These are phyloP conservation scores for Drosophila lowei DNA, from an alignment of 1,140 invertebrate species.

Conservation along the genomic window DNA sequence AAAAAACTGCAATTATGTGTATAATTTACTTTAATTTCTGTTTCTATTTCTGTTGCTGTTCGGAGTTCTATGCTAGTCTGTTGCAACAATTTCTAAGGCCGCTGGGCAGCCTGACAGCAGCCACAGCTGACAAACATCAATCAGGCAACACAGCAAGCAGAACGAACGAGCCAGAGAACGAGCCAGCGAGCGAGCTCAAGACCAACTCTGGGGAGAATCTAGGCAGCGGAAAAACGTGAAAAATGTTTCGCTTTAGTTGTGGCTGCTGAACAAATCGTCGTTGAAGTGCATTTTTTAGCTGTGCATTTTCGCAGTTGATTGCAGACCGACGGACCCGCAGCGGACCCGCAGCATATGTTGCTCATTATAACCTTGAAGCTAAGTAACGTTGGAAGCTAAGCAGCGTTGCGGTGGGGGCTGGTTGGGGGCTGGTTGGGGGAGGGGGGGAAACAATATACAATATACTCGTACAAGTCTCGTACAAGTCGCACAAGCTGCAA, in stretches of 20 bases:
- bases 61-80: slow-evolving; percentile 34
- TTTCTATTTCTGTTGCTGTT: background rate
- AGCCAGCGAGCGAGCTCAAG: slow-evolving; percentile 46
- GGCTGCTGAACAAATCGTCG: slow-evolving; percentile 60
- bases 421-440: too few relatives aligned
- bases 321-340: slow-evolving; percentile 44
- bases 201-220: slow-evolving; percentile 44
- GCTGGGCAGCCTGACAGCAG: slow-evolving; percentile 24
- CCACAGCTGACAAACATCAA: slow-evolving; percentile 76
- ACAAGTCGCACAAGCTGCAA: slow-evolving; percentile 5
- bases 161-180: too few relatives aligned
- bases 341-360: slow-evolving; percentile 64
- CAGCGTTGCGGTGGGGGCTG: background rate
- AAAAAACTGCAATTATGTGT: slow-evolving; percentile 57
- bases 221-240: slow-evolving; percentile 70
- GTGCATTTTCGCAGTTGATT: slow-evolving; percentile 63
- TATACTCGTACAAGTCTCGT: slow-evolving; percentile 12
- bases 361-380: slow-evolving; percentile 74
- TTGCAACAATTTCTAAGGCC: slow-evolving; percentile 61
- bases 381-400: slow-evolving; percentile 23
- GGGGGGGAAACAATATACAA: slow-evolving; percentile 22
- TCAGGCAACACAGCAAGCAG: slow-evolving; percentile 65
- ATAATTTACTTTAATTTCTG: slow-evolving; percentile 73
- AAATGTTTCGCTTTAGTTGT: slow-evolving; percentile 59
- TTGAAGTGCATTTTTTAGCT: slow-evolving; percentile 65